Evolutionary conservation across 2,888 invertebrate genomes (phyloP).

Genomic region (Papilio elwesi): DNA sequence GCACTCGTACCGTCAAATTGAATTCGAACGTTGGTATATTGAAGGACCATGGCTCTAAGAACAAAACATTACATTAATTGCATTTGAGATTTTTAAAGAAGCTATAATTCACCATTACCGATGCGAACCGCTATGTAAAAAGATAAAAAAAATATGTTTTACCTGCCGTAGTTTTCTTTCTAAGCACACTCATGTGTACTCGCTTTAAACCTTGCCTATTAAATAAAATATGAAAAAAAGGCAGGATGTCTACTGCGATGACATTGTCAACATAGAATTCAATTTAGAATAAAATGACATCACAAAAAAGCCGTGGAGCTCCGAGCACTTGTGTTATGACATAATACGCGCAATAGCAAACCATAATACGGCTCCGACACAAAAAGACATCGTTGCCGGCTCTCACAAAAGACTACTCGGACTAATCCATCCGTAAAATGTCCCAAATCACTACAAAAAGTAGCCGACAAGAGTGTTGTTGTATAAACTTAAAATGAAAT

Average conservation of each 20-base stretch:
- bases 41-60: not conserved
- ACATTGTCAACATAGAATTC: constrained; percentile 79
- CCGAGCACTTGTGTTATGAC: constrained; percentile 82
- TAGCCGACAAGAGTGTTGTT: constrained; percentile 82
- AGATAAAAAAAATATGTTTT: constrained; percentile 17
- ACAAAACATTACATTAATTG: not conserved
- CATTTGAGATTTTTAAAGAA: not conserved
- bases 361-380: constrained; percentile 71
- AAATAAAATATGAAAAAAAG: constrained; percentile 59
- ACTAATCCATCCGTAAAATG: constrained; percentile 83
- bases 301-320: constrained; percentile 70
- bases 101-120: not conserved
- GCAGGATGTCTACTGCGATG: constrained; percentile 75
- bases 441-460: constrained; percentile 81
- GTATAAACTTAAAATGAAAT: constrained; percentile 84
- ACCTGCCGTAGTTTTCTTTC: constrained; percentile 15
- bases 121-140: not conserved
- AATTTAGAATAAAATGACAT: constrained; percentile 73
- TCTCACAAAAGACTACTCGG: constrained; percentile 72
- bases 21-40: constrained; percentile 5
- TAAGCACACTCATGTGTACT: constrained; percentile 9
- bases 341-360: constrained; percentile 81
- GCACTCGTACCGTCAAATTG: constrained; percentile 14
- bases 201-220: constrained; percentile 24
- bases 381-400: constrained; percentile 78